Conservation (phyloP, 1,140 invertebrate species). For the Nasonia giraulti region DNA sequence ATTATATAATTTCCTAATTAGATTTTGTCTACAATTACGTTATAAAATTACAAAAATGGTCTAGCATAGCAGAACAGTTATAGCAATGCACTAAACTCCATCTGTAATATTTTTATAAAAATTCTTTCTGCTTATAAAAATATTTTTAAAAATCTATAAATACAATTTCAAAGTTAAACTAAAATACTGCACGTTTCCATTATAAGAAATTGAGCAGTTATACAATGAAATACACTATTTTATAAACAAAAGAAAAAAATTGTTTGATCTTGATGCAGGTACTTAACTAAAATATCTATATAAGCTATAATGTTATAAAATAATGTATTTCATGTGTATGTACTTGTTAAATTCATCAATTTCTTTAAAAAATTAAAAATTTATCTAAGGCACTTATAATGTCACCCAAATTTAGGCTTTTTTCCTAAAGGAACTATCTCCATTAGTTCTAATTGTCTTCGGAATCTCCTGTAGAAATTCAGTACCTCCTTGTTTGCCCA, state of each 20-base stretch:
- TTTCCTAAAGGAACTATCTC: constrained; percentile 81
- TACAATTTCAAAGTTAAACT: background rate
- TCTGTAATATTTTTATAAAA: background rate
- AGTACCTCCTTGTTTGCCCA: constrained; percentile 92
- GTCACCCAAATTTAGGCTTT: constrained; percentile 54
- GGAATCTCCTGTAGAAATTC: constrained; percentile 86
- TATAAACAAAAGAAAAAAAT: background rate
- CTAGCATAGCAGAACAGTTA: background rate
- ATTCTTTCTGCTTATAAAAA: background rate
- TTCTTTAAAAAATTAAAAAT: background rate
- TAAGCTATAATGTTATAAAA: background rate
- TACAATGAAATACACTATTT: background rate
- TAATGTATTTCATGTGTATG: background rate
- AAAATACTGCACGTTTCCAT: background rate
- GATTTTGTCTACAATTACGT: background rate
- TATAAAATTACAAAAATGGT: too few species aligned
- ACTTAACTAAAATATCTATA: background rate
- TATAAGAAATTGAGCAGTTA: background rate
- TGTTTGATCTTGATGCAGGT: background rate
- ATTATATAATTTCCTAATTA: constrained; percentile 23
- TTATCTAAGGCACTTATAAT: background rate
- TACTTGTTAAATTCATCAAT: background rate
- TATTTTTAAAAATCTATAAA: background rate
- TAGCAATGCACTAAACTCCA: background rate
- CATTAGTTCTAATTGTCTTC: constrained; percentile 77